Conservation (phyloP, 2,113 vertebrate genomes). For the Agelaius phoeniceus region DNA sequence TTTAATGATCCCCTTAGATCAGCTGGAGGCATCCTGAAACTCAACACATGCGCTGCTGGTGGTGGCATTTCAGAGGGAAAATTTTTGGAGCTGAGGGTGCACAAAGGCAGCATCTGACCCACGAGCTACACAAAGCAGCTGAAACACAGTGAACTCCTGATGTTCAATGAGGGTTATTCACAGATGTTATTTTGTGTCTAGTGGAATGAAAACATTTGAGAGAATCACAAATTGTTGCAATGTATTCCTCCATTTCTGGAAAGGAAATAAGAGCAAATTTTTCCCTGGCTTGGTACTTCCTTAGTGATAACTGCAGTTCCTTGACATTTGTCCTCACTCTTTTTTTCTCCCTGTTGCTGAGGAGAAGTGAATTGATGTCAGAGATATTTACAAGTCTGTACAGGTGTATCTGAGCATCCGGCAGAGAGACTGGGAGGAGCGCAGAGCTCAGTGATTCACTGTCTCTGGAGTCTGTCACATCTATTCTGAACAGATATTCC, state of each 20-base stretch:
- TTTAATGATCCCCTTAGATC: background rate
- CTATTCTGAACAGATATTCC: conserved; percentile 20
- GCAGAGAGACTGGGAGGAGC: background rate
- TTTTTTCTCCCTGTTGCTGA: background rate
- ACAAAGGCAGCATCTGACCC: background rate
- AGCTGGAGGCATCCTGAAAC: background rate
- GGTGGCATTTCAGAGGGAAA: background rate
- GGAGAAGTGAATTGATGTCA: background rate
- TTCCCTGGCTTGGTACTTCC: background rate
- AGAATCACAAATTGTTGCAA: background rate
- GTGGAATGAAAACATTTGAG: background rate
- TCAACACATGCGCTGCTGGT: background rate
- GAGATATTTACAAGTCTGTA: conserved; percentile 14
- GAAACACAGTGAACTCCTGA: background rate
- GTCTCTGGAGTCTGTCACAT: conserved; percentile 17
- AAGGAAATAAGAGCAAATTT: background rate
- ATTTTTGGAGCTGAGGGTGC: background rate
- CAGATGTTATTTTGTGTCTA: background rate
- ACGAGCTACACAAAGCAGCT: background rate
- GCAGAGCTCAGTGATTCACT: conserved; percentile 35
- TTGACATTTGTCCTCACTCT: background rate
- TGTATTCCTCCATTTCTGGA: background rate
- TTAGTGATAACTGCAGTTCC: background rate
- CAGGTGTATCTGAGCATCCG: background rate
- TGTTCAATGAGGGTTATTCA: background rate